These are phyloP conservation scores for Hormiphora californensis DNA, from an alignment of 37 sponge, comb jelly and placozoan species.

Conservation along the genomic window DNA sequence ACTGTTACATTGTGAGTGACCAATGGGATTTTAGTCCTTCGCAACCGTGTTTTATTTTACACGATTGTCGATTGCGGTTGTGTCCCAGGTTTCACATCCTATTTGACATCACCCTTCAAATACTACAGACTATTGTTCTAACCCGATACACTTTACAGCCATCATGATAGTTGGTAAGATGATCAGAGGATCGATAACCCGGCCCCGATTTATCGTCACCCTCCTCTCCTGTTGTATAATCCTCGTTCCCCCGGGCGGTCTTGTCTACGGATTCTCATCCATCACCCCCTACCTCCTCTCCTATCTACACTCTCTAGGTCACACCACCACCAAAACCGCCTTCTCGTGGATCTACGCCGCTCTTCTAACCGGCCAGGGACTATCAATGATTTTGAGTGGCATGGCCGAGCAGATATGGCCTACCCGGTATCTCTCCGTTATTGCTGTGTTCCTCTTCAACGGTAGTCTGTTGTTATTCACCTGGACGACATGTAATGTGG, in stretches of 20 bases:
- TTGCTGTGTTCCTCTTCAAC: neutral
- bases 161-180: too few species aligned
- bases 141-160: too few species aligned
- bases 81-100: too few species aligned
- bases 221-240: neutral
- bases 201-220: neutral
- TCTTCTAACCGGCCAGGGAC: conserved; percentile 18
- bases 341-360: neutral
- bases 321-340: neutral
- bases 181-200: neutral
- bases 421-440: neutral
- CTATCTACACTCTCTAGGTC: neutral
- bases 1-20: too few species aligned
- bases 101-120: too few species aligned
- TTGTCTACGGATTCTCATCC: neutral
- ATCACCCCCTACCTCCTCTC: conserved; percentile 1
- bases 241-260: neutral
- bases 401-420: neutral
- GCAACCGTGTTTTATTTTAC: too few species aligned
- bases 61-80: too few species aligned
- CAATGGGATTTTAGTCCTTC: too few species aligned
- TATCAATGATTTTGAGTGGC: conserved; percentile 20
- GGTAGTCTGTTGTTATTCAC: neutral
- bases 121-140: too few species aligned
- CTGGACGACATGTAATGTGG: neutral